Evolutionary conservation across 2,113 vertebrate species (phyloP).

Genomic region (Trinectes maculatus): DNA sequence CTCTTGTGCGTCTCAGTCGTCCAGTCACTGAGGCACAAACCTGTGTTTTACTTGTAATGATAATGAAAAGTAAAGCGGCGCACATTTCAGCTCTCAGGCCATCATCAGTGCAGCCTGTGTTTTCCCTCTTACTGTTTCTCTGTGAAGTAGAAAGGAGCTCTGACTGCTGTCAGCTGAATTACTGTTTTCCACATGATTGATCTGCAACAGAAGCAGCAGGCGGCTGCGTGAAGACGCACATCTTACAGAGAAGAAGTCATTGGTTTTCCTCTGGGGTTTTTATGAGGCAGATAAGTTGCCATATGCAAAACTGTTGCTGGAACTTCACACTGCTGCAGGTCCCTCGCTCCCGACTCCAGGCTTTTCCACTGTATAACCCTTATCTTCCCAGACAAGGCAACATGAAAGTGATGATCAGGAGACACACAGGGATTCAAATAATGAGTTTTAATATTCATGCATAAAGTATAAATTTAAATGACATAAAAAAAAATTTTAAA

Average conservation of each 20-base stretch:
- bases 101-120: conserved; percentile 31
- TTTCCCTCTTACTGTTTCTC: conserved; percentile 43
- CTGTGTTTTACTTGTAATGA: conserved; percentile 41
- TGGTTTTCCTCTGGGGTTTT: conserved; percentile 23
- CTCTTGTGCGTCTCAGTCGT: neutral
- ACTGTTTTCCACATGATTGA: conserved; percentile 53
- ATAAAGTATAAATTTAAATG: too few species aligned
- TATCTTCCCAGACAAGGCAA: neutral
- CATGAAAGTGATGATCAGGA: neutral
- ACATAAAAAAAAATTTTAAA: too few species aligned
- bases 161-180: conserved; percentile 47
- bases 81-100: conserved; percentile 13
- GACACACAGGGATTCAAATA: too few species aligned
- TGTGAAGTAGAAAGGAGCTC: conserved; percentile 38
- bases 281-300: neutral
- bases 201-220: conserved; percentile 35
- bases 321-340: neutral
- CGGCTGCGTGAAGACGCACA: conserved; percentile 18
- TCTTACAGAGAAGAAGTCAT: conserved; percentile 4
- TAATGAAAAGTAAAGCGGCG: conserved; percentile 31
- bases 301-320: conserved; percentile 7
- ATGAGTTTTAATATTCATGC: too few species aligned
- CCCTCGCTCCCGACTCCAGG: neutral
- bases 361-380: neutral
- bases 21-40: conserved; percentile 2